Base-by-base conservation (phyloP, 2,113 vertebrate species). In the Oostethus manadensis region DNA sequence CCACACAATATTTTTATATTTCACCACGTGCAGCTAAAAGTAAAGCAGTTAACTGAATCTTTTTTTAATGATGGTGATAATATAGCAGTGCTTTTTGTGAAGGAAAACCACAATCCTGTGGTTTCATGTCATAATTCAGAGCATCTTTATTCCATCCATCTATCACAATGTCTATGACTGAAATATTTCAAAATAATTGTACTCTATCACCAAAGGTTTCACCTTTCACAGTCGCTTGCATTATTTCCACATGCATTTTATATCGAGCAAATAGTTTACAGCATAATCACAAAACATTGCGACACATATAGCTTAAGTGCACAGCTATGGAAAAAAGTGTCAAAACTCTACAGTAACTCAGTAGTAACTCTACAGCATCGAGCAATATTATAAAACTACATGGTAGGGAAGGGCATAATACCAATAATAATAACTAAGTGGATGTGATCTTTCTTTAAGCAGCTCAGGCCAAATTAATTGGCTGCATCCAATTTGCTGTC, bases 71-170 rank as follows among this genome's bases (percentile, higher is more conserved):
- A 58, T 49, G 7, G 21, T 48, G 18, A 2, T 69, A 66, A 58
- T 40, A n/a, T 60, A 40, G 17, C 45, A 35, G 15, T 42, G 3
- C 23, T 50, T 23, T 26, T 6, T 20, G 11, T 2, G 10, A 22
- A 29, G 49, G 8, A 48, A 62, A 59, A 6, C 9, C 3, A 70
- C 0, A 68, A 50, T 43, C 59, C 45, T 45, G 17, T 21, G 2
- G 1, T 38, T 61, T 44, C 51, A 44, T 42, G 57, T 66, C 59
- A 79, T 81, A 81, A 82, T 78, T 83, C 78, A 78, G 72, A 82
- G 70, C 80, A 84, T 80, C 49, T 85, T 85, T 85, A 80, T 87
- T 74, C 67, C 43, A 71, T 58, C 68, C 76, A 81, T 79, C 72
- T 69, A 65, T 57, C 62, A 80, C 74, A 80, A 64, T 68, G 47